Conservation (phyloP, 2,888 invertebrate species). For the Didymodactylos carnosus region DNA sequence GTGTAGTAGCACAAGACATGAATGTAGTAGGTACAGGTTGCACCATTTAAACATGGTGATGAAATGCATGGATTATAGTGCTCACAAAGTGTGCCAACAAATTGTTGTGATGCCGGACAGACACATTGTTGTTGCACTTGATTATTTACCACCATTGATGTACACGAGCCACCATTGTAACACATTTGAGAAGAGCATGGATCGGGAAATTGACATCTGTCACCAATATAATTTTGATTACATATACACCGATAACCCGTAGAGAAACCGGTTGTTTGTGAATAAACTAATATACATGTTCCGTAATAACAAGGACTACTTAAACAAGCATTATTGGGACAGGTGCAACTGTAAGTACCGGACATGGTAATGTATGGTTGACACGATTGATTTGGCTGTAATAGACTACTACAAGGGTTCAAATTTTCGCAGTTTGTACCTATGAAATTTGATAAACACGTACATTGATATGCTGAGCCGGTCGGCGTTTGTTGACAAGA, state of each 20-base stretch:
- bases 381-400: background rate
- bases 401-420: background rate
- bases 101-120: background rate
- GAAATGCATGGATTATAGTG: slow-evolving; percentile 8
- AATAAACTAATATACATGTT: background rate
- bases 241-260: slow-evolving; percentile 37
- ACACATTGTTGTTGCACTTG: background rate
- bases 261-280: too few species aligned
- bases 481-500: slow-evolving; percentile 1
- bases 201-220: slow-evolving; percentile 51
- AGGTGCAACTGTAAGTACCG: background rate
- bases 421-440: slow-evolving; percentile 4
- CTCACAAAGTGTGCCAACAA: slow-evolving; percentile 7
- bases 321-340: background rate
- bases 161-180: slow-evolving; percentile 8
- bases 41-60: slow-evolving; percentile 9
- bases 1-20: background rate
- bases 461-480: background rate
- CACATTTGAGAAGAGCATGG: background rate
- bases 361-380: background rate
- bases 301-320: background rate
- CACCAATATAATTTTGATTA: slow-evolving; percentile 41
- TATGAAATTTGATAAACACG: slow-evolving; percentile 1
- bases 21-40: background rate
- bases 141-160: background rate